Evolutionary conservation across 2,888 invertebrate genomes (phyloP), one percentile per base, ranked within the genome.

Genomic region (Schizaphis graminum): DNA sequence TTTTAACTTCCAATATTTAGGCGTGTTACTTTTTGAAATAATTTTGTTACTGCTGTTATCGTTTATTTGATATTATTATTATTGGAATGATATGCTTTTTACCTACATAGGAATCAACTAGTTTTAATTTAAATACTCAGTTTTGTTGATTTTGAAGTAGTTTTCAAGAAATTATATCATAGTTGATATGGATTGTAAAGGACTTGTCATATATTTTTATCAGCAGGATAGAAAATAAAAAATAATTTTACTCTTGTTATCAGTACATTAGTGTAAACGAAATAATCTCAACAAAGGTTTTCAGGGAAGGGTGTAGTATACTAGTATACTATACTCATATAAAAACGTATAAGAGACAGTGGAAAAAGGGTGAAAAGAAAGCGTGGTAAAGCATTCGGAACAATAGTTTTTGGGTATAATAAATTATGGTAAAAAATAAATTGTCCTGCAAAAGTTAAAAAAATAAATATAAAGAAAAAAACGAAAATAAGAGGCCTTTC

Each of bases 351-450:
- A 77, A 77, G 35, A 87, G 87, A 87, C 87, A 44, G 61, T 10
- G 21, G 53, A 35, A 87, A 85, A 24, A 11, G 35, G 44, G 24
- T 47, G 44, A 13, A 47, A 21, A 0, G 53, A 8, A 3, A n/a
- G 10, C 24, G 26, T n/a, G 49, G 61, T 47, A 61, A 61, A 86
- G 49, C 87, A 35, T 88, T 91, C 4, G 49, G 67, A 41, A 92
- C 88, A 92, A 92, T 88, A 53, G 87, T 67, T 87, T 92, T 92
- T 13, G 87, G 49, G 49, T 28, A 49, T 88, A 67, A 92, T 92
- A 92, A 92, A 88, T 88, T 67, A 53, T 57, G 67, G 67, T 5
- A 41, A 5, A 67, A 67, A 92, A 53, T 67, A 92, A 92, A 92
- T 88, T 67, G 88, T 92, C 67, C 21, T 28, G 41, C 35, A 13